Evolutionary conservation across 1,140 invertebrate species (phyloP), one percentile per base, ranked within the genome.

Genomic region (Penaeus indicus): DNA sequence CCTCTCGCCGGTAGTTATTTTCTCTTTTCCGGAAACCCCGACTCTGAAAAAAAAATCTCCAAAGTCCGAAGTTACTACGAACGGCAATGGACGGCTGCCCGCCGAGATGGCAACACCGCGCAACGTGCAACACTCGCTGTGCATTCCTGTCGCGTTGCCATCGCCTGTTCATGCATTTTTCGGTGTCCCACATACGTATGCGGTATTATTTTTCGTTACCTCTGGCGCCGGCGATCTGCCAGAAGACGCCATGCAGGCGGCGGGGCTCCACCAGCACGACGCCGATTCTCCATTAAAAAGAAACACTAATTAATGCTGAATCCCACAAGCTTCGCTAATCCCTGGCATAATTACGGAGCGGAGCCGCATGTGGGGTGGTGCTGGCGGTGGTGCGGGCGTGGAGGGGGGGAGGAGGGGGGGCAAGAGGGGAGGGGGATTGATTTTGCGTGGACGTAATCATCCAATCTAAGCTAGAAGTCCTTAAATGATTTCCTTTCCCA

Each of bases 391-490:
- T 54, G 54, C 54, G 54, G 54, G 54, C 67, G n/a, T 72, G 67
- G 27, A 67, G 11, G 64, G 64, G 64, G 67, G 2, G n/a, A 22
- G 27, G 25, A 27, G 22, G 63, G 84, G 72, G 77, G 77, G 60
- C 61, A 85, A 60, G 67, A 54, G 67, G 64, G 42, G 32, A 69
- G 81, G 84, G 84, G 84, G 84, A 85, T 85, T 85, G 84, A 85
- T 85, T 85, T 42, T 85, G 84, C 60, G 84, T 85, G 84, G 84
- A 85, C 84, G 54, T 85, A 85, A 85, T 85, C 67, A 85, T 77
- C 84, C 84, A 77, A 85, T 85, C 84, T 72, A 54, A 85, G 67
- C 67, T 61, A 60, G 84, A 60, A 75, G 84, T 77, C 69, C 84
- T 75, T 75, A 54, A 85, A 77, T 77, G 72, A 75, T 77, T 85